Evolutionary conservation across 2,113 vertebrate species (phyloP).

Genomic region (Seriola rivoliana): DNA sequence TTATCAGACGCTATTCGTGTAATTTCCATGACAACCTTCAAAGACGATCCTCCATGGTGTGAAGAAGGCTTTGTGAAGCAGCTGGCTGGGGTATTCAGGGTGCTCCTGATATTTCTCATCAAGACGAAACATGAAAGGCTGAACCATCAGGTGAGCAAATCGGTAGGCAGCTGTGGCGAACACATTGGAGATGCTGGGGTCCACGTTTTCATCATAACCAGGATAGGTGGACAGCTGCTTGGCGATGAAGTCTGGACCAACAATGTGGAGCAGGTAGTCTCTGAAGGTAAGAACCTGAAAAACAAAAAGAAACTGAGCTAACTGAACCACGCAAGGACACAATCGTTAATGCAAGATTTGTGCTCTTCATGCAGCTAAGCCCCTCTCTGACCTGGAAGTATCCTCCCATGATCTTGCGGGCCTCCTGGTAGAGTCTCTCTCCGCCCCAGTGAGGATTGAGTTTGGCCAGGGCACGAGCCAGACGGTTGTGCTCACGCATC

Average conservation of each 20-base stretch:
- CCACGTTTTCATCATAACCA: constrained; percentile 82
- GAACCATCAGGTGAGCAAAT: constrained; percentile 89
- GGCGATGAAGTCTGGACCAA: constrained; percentile 69
- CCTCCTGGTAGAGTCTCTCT: constrained; percentile 83
- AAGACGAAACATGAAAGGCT: constrained; percentile 86
- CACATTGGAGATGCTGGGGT: constrained; percentile 87
- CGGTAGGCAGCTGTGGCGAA: constrained; percentile 90
- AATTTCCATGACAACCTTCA: constrained; percentile 81
- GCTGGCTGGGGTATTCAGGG: constrained; percentile 62
- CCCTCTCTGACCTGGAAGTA: constrained; percentile 76
- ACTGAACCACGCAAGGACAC: neutral
- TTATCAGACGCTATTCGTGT: too few species aligned
- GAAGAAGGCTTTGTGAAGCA: constrained; percentile 86
- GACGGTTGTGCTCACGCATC: constrained; percentile 85
- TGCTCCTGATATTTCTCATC: constrained; percentile 79
- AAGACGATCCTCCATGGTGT: constrained; percentile 88
- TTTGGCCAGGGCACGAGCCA: constrained; percentile 69
- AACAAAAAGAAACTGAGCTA: neutral
- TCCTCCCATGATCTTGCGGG: constrained; percentile 83
- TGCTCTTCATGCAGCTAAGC: neutral
- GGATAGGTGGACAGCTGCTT: constrained; percentile 81
- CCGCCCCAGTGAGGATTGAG: constrained; percentile 82
- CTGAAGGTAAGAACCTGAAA: constrained; percentile 89
- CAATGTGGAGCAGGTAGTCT: constrained; percentile 86
- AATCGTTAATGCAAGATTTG: neutral